Base-by-base conservation (phyloP, 2,888 invertebrate species). In the Strigamia transsilvanica region DNA sequence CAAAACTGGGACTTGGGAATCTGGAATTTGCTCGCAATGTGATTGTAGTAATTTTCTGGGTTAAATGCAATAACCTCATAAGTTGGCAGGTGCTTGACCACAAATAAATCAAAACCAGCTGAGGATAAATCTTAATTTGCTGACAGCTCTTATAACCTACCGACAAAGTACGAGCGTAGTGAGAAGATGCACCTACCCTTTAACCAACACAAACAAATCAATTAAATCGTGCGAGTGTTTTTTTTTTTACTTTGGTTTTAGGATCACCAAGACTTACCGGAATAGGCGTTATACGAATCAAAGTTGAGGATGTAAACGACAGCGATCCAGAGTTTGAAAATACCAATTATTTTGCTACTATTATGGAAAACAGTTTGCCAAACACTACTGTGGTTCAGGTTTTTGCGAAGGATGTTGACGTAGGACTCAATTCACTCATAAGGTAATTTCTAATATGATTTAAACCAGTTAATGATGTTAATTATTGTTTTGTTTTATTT, bases 241-340 rank as follows among this genome's bases (percentile, higher is more conserved):
- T n/a, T n/a, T 56, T n/a, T 38, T 18, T 81, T 34, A 34, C 27
- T 41, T 23, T 66, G 85, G 84, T 85, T 85, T 73, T 90, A 95
- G 97, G 97, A 82, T 94, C 94, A 23, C 97, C 97, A 21, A 94
- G 97, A 2, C 89, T 97, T 82, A 97, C 97, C 2, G 97, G 98
- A 80, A 94, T 97, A 5, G 97, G 97, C 56, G 94, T 94, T 80
- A 94, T 98, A 0, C 92, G 92, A 86, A 93, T 98, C 83, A 91
- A 94, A 82, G 97, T 98, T 12, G 94, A 96, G 89, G 98, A 98
- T 88, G 94, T 96, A 82, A 98, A 98, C 88, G 98, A 98, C 87
- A 96, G 97, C 88, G 93, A 93, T 85, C 98, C 98, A 0, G 93
- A 93, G 85, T 98, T 98, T 88, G 93, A 92, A 85, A 84, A 83